Conservation (phyloP, 2,797 vertebrate genomes). For the Carcharodon carcharias region DNA sequence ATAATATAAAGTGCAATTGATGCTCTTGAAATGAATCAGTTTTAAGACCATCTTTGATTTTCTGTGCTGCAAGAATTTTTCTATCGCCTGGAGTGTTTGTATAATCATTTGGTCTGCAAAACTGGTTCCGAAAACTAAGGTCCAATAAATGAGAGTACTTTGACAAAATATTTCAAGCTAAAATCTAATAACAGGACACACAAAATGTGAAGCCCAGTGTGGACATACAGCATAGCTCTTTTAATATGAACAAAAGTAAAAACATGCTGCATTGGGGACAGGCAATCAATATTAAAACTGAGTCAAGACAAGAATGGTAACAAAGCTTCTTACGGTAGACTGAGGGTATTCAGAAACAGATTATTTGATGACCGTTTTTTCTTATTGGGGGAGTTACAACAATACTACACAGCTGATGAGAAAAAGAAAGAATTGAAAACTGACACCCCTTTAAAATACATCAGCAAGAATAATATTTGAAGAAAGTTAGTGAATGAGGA, state of each 20-base stretch:
- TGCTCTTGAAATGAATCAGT: neutral
- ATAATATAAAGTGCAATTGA: neutral
- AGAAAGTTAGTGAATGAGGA: neutral
- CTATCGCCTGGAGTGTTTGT: neutral
- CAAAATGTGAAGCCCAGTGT: neutral
- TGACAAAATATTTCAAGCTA: neutral
- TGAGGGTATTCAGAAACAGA: neutral
- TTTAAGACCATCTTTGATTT: neutral
- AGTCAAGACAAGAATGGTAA: neutral
- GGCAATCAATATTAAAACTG: neutral
- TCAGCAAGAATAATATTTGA: neutral
- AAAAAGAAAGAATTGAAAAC: neutral
- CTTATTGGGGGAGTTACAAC: neutral
- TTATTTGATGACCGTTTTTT: neutral
- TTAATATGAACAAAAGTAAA: neutral
- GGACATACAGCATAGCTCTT: neutral
- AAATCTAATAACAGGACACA: neutral
- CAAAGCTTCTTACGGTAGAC: neutral
- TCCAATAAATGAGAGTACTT: neutral
- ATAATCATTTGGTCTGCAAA: neutral
- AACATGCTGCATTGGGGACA: neutral
- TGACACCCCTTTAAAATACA: neutral
- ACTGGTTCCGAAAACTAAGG: neutral
- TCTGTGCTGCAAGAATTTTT: neutral
- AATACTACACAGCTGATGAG: neutral